phyloP scores from a whole-genome alignment of 1,140 invertebrate genomes.

The Stegodyphus dumicola region DNA sequence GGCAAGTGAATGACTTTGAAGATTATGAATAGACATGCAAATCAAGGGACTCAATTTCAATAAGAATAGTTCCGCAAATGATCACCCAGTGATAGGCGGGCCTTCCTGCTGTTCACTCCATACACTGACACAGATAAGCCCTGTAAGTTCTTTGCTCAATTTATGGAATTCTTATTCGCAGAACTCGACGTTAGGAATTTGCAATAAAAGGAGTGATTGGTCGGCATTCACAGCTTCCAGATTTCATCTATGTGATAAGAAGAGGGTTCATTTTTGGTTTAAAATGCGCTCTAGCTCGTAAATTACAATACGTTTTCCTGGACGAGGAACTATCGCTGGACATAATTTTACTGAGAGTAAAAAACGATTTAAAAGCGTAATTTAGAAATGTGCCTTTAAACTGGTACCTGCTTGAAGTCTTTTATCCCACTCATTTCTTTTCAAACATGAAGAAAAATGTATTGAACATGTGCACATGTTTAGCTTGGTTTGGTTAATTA shows the following conservation, averaged over 20 bases:
- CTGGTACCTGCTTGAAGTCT: too few species aligned
- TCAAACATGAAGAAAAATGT: too few species aligned
- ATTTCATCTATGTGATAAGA: constrained; percentile 17
- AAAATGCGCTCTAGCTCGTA: too few species aligned
- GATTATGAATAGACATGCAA: constrained; percentile 34
- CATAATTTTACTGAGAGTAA: too few species aligned
- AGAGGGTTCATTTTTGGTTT: too few species aligned
- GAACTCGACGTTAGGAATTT: constrained; percentile 9
- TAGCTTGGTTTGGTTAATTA: too few species aligned
- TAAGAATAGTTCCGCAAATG: constrained; percentile 38
- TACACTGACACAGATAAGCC: not conserved
- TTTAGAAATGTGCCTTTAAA: too few species aligned
- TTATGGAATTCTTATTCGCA: constrained; percentile 25
- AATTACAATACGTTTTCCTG: too few species aligned
- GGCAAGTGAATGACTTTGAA: constrained; percentile 4
- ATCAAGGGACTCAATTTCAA: constrained; percentile 36
- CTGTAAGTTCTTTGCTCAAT: constrained; percentile 27
- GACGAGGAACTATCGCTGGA: too few species aligned
- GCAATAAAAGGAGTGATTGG: constrained; percentile 34
- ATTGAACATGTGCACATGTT: too few species aligned
- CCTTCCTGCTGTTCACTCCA: not conserved
- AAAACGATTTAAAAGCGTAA: too few species aligned
- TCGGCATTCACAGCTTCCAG: constrained; percentile 21
- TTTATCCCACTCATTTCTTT: too few species aligned
- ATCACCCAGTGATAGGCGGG: constrained; percentile 14